Evolutionary conservation across 2,113 vertebrate genomes (phyloP).

Genomic region (Formicarius rufipectus): DNA sequence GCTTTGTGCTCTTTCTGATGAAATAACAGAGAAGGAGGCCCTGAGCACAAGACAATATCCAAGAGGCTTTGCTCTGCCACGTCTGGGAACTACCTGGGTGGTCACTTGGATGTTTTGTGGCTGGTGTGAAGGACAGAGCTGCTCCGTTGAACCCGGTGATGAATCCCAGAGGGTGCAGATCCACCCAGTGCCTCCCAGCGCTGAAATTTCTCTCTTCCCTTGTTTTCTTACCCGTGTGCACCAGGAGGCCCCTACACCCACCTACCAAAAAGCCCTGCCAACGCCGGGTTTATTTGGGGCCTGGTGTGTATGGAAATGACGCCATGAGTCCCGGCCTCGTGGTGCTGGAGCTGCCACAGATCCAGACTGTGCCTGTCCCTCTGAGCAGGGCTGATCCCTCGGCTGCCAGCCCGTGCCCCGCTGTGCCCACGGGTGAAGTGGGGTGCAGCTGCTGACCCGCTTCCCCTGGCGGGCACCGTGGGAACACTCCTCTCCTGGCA

Average conservation of each 20-base stretch:
- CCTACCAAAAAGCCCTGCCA: not conserved
- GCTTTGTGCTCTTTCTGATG: not conserved
- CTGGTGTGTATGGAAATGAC: not conserved
- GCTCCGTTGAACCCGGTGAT: fast-evolving
- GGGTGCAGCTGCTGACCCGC: not conserved
- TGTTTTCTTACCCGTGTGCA: fast-evolving
- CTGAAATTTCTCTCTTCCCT: not conserved
- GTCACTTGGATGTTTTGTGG: not conserved
- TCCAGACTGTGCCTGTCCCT: not conserved
- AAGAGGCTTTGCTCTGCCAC: not conserved
- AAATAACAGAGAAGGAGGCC: not conserved
- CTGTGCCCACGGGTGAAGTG: not conserved
- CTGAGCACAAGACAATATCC: not conserved
- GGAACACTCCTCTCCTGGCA: not conserved
- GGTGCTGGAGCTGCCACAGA: not conserved
- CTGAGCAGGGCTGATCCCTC: fast-evolving
- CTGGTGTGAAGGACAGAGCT: not conserved
- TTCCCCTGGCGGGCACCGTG: not conserved
- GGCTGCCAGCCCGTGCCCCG: not conserved
- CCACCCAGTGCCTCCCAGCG: not conserved
- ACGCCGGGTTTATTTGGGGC: not conserved
- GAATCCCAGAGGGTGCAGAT: not conserved
- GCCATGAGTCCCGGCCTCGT: not conserved
- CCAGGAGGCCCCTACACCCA: not conserved
- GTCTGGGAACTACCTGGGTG: not conserved